These are phyloP conservation scores for Stichopus horrens DNA, from an alignment of 53 echinoderm and acorn worm genomes.

Conservation along the genomic window DNA sequence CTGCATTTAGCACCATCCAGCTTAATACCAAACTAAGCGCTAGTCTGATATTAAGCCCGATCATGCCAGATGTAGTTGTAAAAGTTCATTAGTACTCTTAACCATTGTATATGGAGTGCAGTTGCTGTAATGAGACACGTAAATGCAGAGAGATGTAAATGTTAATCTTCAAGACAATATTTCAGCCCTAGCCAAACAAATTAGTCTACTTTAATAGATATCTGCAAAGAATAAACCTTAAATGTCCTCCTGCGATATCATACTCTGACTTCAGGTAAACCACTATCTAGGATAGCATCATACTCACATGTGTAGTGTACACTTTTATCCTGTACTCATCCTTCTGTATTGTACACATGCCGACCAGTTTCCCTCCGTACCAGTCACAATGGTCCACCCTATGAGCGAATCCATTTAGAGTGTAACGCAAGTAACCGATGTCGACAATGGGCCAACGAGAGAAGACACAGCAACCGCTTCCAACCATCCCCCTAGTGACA, in stretches of 20 bases:
- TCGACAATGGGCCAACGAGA: conserved; percentile 92
- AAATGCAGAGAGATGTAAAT: no score
- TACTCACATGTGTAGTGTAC: conserved; percentile 96
- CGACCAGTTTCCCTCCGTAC: conserved; percentile 88
- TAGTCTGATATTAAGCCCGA: no score
- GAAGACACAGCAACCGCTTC: conserved; percentile 82
- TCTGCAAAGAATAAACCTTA: no score
- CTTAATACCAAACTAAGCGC: no score
- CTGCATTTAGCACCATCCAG: no score
- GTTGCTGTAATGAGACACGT: no score
- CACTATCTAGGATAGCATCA: background rate
- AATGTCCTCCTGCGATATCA: background rate
- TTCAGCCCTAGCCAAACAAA: no score
- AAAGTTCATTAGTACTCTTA: no score
- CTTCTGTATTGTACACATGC: conserved; percentile 66
- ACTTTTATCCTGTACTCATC: conserved; percentile 75
- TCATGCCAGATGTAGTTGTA: no score
- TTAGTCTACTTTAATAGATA: no score
- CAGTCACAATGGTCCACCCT: conserved; percentile 72
- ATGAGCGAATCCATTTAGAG: conserved; percentile 84
- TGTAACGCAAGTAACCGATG: conserved; percentile 57
- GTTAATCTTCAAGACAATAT: no score
- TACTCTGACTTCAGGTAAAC: background rate
- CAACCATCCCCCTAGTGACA: conserved; percentile 69
- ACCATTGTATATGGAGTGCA: no score